phyloP scores from a whole-genome alignment of 2,888 invertebrate species.

The Caenorhabditis doughertyi region DNA sequence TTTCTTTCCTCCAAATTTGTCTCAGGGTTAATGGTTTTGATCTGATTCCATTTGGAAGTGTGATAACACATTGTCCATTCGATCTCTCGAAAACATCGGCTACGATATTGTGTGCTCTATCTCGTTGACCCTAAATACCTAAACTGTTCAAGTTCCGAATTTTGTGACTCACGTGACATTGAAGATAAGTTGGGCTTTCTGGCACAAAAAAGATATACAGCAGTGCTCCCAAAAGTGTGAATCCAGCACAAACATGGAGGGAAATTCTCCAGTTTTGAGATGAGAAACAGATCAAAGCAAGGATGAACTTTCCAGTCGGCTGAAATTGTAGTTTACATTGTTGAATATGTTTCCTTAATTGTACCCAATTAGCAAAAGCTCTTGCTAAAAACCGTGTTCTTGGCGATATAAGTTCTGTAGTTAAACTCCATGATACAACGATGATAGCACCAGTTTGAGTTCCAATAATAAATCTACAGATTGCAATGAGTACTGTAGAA shows the following conservation, averaged over 20 bases:
- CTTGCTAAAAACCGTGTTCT: slow-evolving; percentile 57
- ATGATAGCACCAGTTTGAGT: slow-evolving; percentile 57
- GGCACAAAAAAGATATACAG: slow-evolving; percentile 55
- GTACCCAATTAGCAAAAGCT: slow-evolving; percentile 64
- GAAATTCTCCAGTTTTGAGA: slow-evolving; percentile 63
- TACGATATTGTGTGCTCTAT: slow-evolving; percentile 35
- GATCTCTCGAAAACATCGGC: slow-evolving; percentile 39
- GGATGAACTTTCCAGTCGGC: slow-evolving; percentile 59
- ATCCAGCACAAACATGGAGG: slow-evolving; percentile 49
- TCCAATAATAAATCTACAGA: slow-evolving; percentile 57
- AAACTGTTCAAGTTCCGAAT: neutral
- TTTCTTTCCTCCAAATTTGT: slow-evolving; percentile 57
- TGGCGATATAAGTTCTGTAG: slow-evolving; percentile 56
- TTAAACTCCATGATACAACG: slow-evolving; percentile 61
- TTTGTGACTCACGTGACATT: slow-evolving; percentile 36
- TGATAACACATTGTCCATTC: slow-evolving; percentile 42
- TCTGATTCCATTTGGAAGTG: slow-evolving; percentile 37
- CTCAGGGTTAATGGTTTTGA: slow-evolving; percentile 39
- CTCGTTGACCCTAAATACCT: slow-evolving; percentile 39
- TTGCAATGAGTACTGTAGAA: slow-evolving; percentile 29
- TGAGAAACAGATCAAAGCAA: slow-evolving; percentile 57
- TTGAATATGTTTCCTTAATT: neutral
- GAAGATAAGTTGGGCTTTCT: slow-evolving; percentile 63
- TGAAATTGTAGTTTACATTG: slow-evolving; percentile 11
- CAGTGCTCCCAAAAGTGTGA: slow-evolving; percentile 35